Evolutionary conservation across 1,140 invertebrate species (phyloP), one percentile per base, ranked within the genome.

Genomic region (Drosophila nikananu): DNA sequence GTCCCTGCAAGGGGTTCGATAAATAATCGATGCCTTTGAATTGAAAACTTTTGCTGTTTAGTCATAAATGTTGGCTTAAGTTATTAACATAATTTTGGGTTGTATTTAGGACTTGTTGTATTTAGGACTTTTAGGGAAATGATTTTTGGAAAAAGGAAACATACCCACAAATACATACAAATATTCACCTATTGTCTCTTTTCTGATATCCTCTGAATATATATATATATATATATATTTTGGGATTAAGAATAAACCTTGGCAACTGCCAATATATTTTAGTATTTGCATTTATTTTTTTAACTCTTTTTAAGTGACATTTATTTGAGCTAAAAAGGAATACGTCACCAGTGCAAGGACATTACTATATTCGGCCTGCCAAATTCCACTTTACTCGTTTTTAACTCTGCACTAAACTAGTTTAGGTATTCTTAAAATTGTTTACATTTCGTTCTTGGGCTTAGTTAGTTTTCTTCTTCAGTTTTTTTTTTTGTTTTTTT

Each of bases 361-460:
- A 73, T 73, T 73, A 9, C 3, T 37, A 42, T 58, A 51, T 61
- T 73, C 70, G 70, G 67, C 67, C 44, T 41, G 46, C 57, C 37
- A 71, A 73, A 72, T 73, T 48, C 23, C 35, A 32, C 27, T 15
- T 41, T 19, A 48, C 59, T 52, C 39, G 41, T 48, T 42, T 67
- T 35, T 72, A 42, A 27, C 13, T 51, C 73, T 46, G 39, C 41
- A 68, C 73, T 84, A 70, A 44, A 68, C 77, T 86, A 86, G 21
- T 80, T 87, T 57, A 79, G 63, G 68, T 83, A 86, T 67, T 52
- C 70, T 82, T 81, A 82, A 86, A 81, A 74, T 74, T 42, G 21
- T 66, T 72, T 68, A 52, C 30, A 54, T 72, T 52, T 74, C 35
- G 51, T 61, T 71, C 70, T 60, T 62, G n/a, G 49, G 46, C 39